Percentiles rank a stretch among this genome's conserved stretches.
Conservation (phyloP, 2,113 vertebrate genomes). For the Larimichthys polyactis region DNA sequence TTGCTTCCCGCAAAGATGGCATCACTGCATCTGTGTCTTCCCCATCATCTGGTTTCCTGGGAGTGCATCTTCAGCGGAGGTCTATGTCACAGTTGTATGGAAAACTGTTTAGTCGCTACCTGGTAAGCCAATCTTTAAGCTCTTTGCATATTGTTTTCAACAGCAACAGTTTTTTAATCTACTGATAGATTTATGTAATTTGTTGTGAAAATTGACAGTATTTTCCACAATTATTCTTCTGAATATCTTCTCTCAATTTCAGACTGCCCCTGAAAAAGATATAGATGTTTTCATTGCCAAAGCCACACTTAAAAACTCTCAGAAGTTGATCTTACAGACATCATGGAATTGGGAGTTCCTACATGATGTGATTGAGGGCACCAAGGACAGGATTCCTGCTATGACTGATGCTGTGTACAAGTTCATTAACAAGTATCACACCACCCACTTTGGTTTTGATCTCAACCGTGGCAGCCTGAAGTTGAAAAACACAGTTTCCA, state of each 20-base stretch:
- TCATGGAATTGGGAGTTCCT: constrained; percentile 86
- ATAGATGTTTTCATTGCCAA: constrained; percentile 85
- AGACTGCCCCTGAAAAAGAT: constrained; percentile 88
- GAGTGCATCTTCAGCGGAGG: constrained; percentile 74
- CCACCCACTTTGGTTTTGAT: constrained; percentile 87
- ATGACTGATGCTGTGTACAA: constrained; percentile 83
- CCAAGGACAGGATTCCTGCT: constrained; percentile 86
- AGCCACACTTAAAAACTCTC: constrained; percentile 79
- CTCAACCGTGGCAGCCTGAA: constrained; percentile 82
- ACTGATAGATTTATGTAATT: not conserved
- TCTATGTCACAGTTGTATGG: constrained; percentile 72
- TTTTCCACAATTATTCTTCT: constrained; percentile 3
- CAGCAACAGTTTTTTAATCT: not conserved
- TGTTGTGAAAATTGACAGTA: not conserved
- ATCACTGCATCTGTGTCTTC: constrained; percentile 82
- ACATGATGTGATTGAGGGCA: constrained; percentile 79
- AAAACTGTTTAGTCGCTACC: constrained; percentile 86
- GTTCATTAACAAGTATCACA: constrained; percentile 89
- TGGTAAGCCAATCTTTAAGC: constrained; percentile 76
- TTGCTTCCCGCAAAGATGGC: constrained; percentile 71
- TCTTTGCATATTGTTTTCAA: not conserved
- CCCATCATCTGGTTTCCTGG: constrained; percentile 87
- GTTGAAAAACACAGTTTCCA: constrained; percentile 84
- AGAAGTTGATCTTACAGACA: constrained; percentile 83
- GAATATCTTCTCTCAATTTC: constrained; percentile 20